Conservation (phyloP, 2,888 invertebrate species). For the Kryphioiulus occultus region DNA sequence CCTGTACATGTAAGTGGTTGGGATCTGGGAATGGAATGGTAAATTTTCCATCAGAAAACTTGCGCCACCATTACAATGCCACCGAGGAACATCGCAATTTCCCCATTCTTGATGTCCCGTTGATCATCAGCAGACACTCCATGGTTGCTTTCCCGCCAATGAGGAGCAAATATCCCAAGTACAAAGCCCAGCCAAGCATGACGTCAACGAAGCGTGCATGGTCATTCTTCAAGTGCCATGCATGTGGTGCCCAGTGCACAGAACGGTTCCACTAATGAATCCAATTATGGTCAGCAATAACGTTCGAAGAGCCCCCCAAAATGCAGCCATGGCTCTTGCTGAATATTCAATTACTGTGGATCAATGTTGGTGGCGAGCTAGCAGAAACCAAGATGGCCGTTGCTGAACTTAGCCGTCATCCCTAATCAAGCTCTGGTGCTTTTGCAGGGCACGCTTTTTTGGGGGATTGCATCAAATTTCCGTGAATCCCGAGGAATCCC, state of each 20-base stretch:
- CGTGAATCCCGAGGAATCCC: not conserved
- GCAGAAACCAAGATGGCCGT: not conserved
- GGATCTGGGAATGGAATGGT: too few species aligned
- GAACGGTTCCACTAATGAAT: not conserved
- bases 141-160: too few species aligned
- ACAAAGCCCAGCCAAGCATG: not conserved
- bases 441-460: not conserved
- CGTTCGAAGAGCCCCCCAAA: not conserved
- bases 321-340: not conserved
- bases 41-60: too few species aligned
- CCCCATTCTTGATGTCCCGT: not conserved
- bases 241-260: not conserved
- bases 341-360: not conserved
- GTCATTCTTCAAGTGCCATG: not conserved
- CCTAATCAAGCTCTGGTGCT: not conserved
- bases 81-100: too few species aligned
- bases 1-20: too few species aligned
- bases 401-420: not conserved
- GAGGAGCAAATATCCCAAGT: not conserved
- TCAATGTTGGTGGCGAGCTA: not conserved
- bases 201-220: too few species aligned
- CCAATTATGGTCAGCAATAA: slow-evolving; percentile 6
- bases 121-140: not conserved
- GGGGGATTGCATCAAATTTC: not conserved
- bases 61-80: too few species aligned